Percentiles rank a stretch among this genome's conserved stretches.
These are phyloP conservation scores for Glaucidium brasilianum DNA, from an alignment of 2,113 vertebrate genomes.

Conservation along the genomic window DNA sequence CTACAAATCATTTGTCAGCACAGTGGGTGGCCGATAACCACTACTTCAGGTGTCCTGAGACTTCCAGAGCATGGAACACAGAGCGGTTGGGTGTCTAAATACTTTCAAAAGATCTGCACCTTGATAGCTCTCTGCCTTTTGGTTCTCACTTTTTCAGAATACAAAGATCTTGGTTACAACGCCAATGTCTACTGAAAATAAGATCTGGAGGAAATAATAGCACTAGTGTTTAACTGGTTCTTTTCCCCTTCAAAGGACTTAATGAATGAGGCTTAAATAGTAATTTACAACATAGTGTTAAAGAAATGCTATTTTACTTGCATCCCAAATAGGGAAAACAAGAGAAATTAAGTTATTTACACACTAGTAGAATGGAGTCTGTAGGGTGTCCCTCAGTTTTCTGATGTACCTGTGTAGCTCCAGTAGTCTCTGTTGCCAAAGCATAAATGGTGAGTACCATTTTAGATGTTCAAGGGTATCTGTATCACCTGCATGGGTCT, in stretches of 20 bases:
- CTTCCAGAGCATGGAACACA: not conserved
- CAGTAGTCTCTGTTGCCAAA: not conserved
- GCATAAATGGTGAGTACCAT: not conserved
- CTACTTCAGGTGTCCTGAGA: not conserved
- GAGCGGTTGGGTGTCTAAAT: not conserved
- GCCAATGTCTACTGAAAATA: not conserved
- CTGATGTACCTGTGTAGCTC: not conserved
- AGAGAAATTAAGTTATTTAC: not conserved
- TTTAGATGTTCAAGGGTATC: not conserved
- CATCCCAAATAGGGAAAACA: not conserved
- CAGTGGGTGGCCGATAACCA: not conserved
- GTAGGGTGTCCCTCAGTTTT: not conserved
- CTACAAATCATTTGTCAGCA: slow-evolving; percentile 18
- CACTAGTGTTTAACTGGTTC: not conserved
- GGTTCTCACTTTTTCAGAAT: too few relatives aligned
- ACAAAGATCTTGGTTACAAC: not conserved
- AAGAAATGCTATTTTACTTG: not conserved
- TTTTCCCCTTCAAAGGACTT: not conserved
- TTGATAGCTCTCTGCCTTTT: not conserved
- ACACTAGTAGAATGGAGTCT: not conserved
- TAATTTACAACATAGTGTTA: not conserved
- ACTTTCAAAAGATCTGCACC: not conserved
- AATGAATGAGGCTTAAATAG: not conserved
- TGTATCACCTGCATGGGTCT: not conserved
- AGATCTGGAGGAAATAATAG: not conserved